Evolutionary conservation across 2,888 invertebrate genomes (phyloP), one percentile per base, ranked within the genome.

Genomic region (Drosophila kuntzei): DNA sequence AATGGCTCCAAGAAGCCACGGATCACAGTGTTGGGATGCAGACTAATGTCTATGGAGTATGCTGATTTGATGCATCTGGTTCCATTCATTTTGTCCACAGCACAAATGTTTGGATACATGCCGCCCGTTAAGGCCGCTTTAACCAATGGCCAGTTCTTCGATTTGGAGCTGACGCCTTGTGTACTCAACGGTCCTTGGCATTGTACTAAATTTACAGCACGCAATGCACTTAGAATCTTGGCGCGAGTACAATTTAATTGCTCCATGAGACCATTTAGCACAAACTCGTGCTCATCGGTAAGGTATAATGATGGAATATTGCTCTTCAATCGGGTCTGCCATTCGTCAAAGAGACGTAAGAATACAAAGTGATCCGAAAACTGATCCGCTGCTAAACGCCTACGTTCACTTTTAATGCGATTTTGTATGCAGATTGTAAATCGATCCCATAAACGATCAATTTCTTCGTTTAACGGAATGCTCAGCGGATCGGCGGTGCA

Each of bases 301-400:
- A 85, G 65, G 6, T 65, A 71, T 1, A 80, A n/a, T 1, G 63
- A 46, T 0, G 55, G 25, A 0, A 18, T 9, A 18, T 66, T 60
- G 32, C 64, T 54, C 1, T 36, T 50, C 7, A 74, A 29, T 1
- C 51, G 43, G 1, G 6, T 25, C 4, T 88, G 73, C 84, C 84
- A 85, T 41, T 88, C 71, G 41, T 80, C 61, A 46, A 64, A 88
- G 0, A 96, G 95, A 67, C 97, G 93, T 18, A 99, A 92, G 57
- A 97, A 93, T 11, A 95, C 94, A 94, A 98, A 95, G 90, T 99
- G 98, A 92, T 99, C 99, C 64, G 98, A 98, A 83, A 94, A 95
- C 16, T 97, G 95, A 29, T 95, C 95, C 0, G 95, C 94, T 0
- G 96, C 94, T 73, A 98, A 94, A 2, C 94, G 94, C 0, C 39